These are phyloP conservation scores for Capitulum mitella DNA, from an alignment of 2,888 invertebrate species.

Conservation along the genomic window DNA sequence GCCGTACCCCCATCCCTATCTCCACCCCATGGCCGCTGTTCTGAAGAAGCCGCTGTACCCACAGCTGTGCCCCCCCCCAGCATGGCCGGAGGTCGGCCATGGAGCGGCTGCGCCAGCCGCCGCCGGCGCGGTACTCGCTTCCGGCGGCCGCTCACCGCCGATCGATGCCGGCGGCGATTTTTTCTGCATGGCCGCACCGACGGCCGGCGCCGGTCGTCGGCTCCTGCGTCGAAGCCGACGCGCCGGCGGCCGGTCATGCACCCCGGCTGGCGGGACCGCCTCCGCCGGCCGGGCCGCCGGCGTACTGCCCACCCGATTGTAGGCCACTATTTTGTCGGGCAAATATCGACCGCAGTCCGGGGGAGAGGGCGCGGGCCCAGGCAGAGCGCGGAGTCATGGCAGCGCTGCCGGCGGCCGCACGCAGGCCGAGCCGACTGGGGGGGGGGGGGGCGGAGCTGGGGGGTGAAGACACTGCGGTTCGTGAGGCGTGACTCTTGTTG, in stretches of 20 bases:
- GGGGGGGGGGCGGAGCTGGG: no score
- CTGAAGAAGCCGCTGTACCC: no score
- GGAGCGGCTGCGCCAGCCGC: no score
- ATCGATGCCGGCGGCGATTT: background rate
- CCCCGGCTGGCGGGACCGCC: background rate
- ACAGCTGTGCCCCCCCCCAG: background rate
- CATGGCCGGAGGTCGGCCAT: no score
- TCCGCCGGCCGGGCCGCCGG: background rate
- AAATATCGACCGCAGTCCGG: background rate
- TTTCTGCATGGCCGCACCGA: slow-evolving; percentile 6
- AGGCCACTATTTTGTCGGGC: background rate
- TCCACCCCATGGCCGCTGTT: no score
- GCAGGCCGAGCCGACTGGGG: background rate
- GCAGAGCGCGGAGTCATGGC: background rate
- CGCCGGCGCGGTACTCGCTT: background rate
- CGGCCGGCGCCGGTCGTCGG: background rate
- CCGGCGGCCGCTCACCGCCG: background rate
- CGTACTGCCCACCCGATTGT: background rate
- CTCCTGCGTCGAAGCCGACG: background rate
- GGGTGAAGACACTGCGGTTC: no score
- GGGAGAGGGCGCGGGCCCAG: background rate
- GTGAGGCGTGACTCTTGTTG: no score
- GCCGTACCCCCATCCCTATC: no score
- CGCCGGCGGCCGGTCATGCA: background rate
- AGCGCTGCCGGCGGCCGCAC: background rate